phyloP scores from a whole-genome alignment of 2,113 vertebrate genomes.

The Azemiops feae region DNA sequence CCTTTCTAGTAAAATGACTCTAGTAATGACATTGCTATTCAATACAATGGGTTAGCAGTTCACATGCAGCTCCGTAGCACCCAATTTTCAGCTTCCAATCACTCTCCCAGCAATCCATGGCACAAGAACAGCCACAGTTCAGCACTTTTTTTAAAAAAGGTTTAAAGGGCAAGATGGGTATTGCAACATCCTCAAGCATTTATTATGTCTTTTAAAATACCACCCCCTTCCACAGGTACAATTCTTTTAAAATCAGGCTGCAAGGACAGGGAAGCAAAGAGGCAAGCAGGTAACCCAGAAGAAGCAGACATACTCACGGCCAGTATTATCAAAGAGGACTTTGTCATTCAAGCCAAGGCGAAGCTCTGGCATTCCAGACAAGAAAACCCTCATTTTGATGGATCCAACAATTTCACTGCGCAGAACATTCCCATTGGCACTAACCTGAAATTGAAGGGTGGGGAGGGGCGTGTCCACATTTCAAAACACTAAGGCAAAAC shows the following conservation, averaged over 20 bases:
- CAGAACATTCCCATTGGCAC: slow-evolving; percentile 93
- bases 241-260: background rate
- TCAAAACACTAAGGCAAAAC: background rate
- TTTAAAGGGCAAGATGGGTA: background rate
- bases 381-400: slow-evolving; percentile 98
- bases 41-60: background rate
- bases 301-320: slow-evolving; percentile 80
- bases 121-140: background rate
- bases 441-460: slow-evolving; percentile 73
- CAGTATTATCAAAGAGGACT: slow-evolving; percentile 97
- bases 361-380: slow-evolving; percentile 96
- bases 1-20: background rate
- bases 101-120: background rate
- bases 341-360: slow-evolving; percentile 96
- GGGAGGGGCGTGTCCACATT: background rate
- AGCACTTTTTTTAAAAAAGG: background rate
- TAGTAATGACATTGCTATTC: background rate
- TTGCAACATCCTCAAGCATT: background rate
- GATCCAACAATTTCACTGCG: slow-evolving; percentile 97
- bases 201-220: background rate
- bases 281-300: accelerated
- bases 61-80: background rate
- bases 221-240: background rate
- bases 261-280: background rate
- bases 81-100: background rate